Evolutionary conservation across 2,113 vertebrate genomes (phyloP), one percentile per base, ranked within the genome.

Genomic region (Ophiodon elongatus): DNA sequence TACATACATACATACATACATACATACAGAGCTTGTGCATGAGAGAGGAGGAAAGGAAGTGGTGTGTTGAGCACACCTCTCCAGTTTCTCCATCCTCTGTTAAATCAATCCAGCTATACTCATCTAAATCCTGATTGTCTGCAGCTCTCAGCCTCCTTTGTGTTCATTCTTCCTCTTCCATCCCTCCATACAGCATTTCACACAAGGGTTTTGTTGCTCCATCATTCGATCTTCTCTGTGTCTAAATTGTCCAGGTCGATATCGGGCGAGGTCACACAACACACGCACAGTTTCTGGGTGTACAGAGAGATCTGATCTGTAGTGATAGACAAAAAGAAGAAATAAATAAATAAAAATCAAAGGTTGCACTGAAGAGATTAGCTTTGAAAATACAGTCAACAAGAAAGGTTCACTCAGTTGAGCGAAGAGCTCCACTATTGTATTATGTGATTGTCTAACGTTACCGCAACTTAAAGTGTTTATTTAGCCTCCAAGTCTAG

Each of bases 211-310:
- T 45, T 54, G 43, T 62, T 17, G 31, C 8, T 31, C 23, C 8
- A 10, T 95, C 85, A 96, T 35, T 94, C 79, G 0, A 87, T 80
- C 89, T 96, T 96, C 2, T 85, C 89, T 0, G 56, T 78, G 69
- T 95, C 91, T 7, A 92, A 57, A 80, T 95, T 94, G 91, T 96
- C 96, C 73, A 96, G 92, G 86, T 96, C 95, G 43, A 96, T 90
- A 64, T 91, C 93, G 0, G 93, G 80, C 0, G 96, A 94, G 4
- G 94, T 85, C 79, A 92, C 63, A 11, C 96, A 96, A 25, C 96
- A 96, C 80, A 95, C 77, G 77, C 92, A 96, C 76, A 96, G 43
- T 88, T 96, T 96, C 81, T 96, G 96, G 6, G 93, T 94, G 77
- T 68, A 83, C 37, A 94, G 67, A 8, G 95, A 96, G 15, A 96